Evolutionary conservation across 92 coral and sea anemone genomes (phyloP).

Genomic region (Phymanthus crucifer): DNA sequence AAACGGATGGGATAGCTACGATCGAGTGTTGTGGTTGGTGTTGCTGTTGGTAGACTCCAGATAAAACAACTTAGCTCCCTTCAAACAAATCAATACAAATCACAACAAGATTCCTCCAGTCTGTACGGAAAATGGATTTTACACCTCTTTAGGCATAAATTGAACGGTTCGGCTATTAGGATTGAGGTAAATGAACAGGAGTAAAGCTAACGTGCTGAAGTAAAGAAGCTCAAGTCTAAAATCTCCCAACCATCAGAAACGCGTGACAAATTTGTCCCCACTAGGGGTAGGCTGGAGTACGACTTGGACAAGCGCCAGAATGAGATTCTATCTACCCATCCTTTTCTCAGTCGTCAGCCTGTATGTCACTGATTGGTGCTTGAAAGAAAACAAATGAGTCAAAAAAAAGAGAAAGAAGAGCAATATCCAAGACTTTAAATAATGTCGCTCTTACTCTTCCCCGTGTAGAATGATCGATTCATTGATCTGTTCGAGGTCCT

Average conservation of each 20-base stretch:
- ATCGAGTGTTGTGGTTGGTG: slow-evolving; percentile 24
- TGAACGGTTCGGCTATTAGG: neutral
- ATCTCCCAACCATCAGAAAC: slow-evolving; percentile 9
- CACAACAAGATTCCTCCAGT: neutral
- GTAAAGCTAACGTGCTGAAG: neutral
- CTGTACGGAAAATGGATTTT: neutral
- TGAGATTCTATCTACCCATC: neutral
- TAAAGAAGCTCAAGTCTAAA: slow-evolving; percentile 13
- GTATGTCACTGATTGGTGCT: neutral
- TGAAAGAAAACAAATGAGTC: neutral
- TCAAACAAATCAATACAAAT: slow-evolving; percentile 9
- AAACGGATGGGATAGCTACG: slow-evolving; percentile 38
- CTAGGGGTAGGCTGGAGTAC: neutral
- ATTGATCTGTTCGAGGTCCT: slow-evolving; percentile 38
- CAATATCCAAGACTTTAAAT: neutral
- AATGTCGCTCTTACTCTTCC: slow-evolving; percentile 6
- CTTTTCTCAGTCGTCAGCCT: neutral
- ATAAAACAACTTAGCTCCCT: slow-evolving; percentile 4
- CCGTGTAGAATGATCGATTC: slow-evolving; percentile 18
- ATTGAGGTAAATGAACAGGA: neutral
- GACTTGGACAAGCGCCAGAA: neutral
- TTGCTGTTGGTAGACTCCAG: slow-evolving; percentile 19
- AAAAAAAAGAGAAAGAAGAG: slow-evolving; percentile 4
- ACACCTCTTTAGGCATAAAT: neutral
- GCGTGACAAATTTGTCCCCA: neutral